phyloP scores from a whole-genome alignment of 2,113 vertebrate genomes.

The Raja brachyura region DNA sequence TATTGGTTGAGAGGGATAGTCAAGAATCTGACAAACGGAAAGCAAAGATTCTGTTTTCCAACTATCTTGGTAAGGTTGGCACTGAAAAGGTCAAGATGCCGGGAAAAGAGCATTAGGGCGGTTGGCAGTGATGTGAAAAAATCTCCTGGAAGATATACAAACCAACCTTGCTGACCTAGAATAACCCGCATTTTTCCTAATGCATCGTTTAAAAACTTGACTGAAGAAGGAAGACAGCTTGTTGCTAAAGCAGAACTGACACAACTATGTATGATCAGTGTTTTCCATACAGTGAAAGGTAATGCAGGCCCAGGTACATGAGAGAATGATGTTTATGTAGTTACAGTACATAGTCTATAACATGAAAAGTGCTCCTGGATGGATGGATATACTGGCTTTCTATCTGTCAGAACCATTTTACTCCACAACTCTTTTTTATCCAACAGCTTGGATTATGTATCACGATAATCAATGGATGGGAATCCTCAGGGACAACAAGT shows the following conservation, averaged over 20 bases:
- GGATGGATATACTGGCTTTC: background rate
- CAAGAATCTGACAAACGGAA: background rate
- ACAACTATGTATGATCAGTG: background rate
- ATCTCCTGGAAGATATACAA: background rate
- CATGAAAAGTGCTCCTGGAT: background rate
- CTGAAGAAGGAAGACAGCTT: background rate
- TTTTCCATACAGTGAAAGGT: background rate
- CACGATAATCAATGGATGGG: no score
- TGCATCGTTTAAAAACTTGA: background rate
- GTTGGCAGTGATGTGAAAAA: background rate
- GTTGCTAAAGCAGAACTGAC: background rate
- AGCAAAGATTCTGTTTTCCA: background rate
- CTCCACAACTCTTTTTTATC: no score
- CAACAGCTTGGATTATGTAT: no score
- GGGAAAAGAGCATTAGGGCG: background rate
- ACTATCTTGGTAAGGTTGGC: background rate
- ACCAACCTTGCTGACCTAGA: background rate
- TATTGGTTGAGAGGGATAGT: background rate
- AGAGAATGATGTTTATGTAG: background rate
- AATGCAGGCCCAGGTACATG: background rate
- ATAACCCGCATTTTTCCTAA: background rate
- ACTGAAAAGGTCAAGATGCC: background rate
- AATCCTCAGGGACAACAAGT: no score
- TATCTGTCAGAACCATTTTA: background rate
- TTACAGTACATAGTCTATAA: background rate